Base-by-base conservation (phyloP, 2,888 invertebrate species). In the Mechanitis mazaeus region DNA sequence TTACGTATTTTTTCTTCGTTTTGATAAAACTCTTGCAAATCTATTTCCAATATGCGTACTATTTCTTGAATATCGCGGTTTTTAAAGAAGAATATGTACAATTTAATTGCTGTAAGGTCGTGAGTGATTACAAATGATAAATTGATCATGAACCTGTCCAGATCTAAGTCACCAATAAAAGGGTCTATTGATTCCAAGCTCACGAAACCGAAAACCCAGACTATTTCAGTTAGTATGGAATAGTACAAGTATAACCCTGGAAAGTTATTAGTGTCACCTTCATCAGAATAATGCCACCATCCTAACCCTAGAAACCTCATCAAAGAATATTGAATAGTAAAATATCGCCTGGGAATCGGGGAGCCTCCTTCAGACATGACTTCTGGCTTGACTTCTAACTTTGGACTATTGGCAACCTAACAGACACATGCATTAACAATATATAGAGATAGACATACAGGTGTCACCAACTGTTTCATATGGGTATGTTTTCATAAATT, bases 261-360 rank as follows among this genome's bases (percentile, higher is more conserved):
- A 64, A 89, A 89, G 66, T 90, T 90, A 3, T 72, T 72, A 0
- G 76, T 81, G 20, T 86, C 76, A 2, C 64, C 72, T 73, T 88
- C 82, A 61, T 89, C 87, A 0, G 90, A 88, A 58, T 85, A 81
- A 67, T 90, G 90, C 89, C 89, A 90, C 90, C 89, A 89, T 33
- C 90, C 90, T 1, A 90, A 68, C 0, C 89, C 89, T 3, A 89
- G 72, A 58, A 83, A 80, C 58, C 90, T 77, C 3, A 90, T 67
- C 33, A 90, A 72, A n/a, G 69, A 63, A 64, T 75, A 90, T 67
- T 90, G 89, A 45, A 84, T 69, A 28, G 72, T 72, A 68, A 90
- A 90, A 67, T 85, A 89, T 31, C 79, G 78, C 35, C 64, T 78
- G 0, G 87, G 86, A 28, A 1, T 4, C 9, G 31, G 2, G 9